A percentile compares a stretch with the other conserved stretches of the same genome.
phyloP scores from a whole-genome alignment of 2,797 vertebrate species.

The Synaphobranchus kaupii region DNA sequence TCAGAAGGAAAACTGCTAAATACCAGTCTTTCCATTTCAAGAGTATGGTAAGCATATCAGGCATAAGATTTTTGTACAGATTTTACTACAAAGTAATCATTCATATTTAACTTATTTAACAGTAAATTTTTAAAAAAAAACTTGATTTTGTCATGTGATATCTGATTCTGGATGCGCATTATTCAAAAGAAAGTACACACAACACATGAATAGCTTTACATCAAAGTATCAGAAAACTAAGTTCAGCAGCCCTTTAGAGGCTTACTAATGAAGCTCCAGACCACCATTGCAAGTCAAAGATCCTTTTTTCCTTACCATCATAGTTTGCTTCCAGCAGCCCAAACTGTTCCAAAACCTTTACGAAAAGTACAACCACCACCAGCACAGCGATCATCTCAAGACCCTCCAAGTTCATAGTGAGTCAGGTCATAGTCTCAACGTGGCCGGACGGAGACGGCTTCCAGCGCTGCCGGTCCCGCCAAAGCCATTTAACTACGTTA shows the following conservation, averaged over 20 bases:
- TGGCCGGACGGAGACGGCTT: conserved; percentile 61
- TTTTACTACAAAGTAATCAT: background rate
- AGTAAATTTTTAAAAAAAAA: background rate
- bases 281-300: background rate
- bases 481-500: conserved; percentile 81
- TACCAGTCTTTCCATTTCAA: background rate
- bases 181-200: background rate
- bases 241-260: background rate
- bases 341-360: conserved; percentile 96
- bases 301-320: conserved; percentile 83
- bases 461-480: conserved; percentile 65
- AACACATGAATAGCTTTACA: background rate
- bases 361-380: conserved; percentile 91
- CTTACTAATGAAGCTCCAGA: background rate
- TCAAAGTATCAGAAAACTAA: background rate
- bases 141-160: background rate
- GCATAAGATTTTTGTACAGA: background rate
- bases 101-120: background rate
- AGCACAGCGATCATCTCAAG: conserved; percentile 97
- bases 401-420: conserved; percentile 95
- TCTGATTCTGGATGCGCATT: background rate
- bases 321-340: conserved; percentile 88
- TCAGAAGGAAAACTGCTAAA: background rate
- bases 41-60: too few relatives aligned
- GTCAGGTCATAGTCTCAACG: conserved; percentile 81